These are phyloP conservation scores for Tuta absoluta DNA, from an alignment of 2,888 invertebrate genomes.

Conservation along the genomic window DNA sequence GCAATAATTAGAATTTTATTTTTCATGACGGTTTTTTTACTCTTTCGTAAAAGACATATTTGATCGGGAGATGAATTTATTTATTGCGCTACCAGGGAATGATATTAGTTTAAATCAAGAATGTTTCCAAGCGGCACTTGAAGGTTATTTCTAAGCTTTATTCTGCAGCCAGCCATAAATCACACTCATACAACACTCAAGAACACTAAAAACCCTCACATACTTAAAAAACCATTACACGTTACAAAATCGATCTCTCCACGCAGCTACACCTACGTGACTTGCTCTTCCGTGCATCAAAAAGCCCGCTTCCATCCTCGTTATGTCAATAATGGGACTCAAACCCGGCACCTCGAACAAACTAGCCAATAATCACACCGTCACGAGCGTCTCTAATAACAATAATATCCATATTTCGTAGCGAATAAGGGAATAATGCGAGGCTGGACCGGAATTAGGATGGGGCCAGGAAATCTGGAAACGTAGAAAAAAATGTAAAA, in stretches of 20 bases:
- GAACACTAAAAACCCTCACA: not conserved
- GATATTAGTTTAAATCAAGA: too few species aligned
- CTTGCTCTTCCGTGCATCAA: conserved; percentile 13
- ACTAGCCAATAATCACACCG: conserved; percentile 52
- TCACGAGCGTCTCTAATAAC: conserved; percentile 72
- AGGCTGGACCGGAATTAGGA: conserved; percentile 62
- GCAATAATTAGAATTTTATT: too few species aligned
- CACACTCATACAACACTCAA: not conserved
- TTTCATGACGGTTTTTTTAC: too few species aligned
- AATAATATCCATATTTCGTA: conserved; percentile 77
- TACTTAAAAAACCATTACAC: not conserved
- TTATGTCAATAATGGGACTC: conserved; percentile 29
- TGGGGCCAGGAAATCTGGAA: conserved; percentile 53
- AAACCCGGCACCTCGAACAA: conserved; percentile 42
- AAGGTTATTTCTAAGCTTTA: not conserved
- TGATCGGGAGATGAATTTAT: too few species aligned
- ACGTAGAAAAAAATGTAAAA: not conserved
- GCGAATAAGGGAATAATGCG: conserved; percentile 73
- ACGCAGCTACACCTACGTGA: conserved; percentile 3
- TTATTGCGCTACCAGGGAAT: too few species aligned
- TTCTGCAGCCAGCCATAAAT: not conserved
- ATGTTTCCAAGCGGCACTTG: not conserved
- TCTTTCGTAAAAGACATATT: too few species aligned
- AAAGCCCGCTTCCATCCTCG: conserved; percentile 18
- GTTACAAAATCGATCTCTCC: not conserved